These are phyloP conservation scores for Andrena camellia DNA, from an alignment of 2,888 invertebrate species.

Conservation along the genomic window DNA sequence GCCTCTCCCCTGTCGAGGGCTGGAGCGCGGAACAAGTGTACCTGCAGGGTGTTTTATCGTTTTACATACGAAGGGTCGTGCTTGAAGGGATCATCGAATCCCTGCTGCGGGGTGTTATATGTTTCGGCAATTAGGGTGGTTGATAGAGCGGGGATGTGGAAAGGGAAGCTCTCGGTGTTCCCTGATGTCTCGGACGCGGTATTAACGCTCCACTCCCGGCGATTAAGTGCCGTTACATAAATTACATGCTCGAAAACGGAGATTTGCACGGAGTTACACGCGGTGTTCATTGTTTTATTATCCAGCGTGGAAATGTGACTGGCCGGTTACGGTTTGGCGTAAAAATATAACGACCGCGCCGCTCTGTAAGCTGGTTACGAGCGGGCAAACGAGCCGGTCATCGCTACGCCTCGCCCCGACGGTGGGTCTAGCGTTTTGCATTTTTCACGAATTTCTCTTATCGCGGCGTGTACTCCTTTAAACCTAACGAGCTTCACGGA, in stretches of 20 bases:
- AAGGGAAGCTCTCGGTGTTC: background rate
- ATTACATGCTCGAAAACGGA: background rate
- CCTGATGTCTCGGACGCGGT: background rate
- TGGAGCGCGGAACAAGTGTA: background rate
- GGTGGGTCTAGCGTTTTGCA: constrained; percentile 24
- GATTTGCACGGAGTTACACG: background rate
- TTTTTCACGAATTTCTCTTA: constrained; percentile 50
- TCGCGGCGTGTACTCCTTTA: constrained; percentile 35
- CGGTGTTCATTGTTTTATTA: constrained; percentile 21
- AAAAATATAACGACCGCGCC: constrained; percentile 40
- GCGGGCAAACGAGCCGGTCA: constrained; percentile 29
- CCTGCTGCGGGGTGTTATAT: too few species aligned
- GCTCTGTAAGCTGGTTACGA: constrained; percentile 16
- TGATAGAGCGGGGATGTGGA: background rate
- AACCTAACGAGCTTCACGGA: constrained; percentile 62
- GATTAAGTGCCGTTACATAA: constrained; percentile 9
- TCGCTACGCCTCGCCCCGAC: background rate
- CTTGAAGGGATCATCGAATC: background rate
- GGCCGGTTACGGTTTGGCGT: constrained; percentile 5
- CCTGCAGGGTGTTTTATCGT: background rate
- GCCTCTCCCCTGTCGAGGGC: too few species aligned
- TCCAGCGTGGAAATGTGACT: constrained; percentile 4
- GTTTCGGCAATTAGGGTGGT: background rate
- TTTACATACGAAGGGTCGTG: background rate
- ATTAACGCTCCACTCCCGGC: background rate